phyloP scores from a whole-genome alignment of 2,113 vertebrate species.

The Hypanus sabinus region DNA sequence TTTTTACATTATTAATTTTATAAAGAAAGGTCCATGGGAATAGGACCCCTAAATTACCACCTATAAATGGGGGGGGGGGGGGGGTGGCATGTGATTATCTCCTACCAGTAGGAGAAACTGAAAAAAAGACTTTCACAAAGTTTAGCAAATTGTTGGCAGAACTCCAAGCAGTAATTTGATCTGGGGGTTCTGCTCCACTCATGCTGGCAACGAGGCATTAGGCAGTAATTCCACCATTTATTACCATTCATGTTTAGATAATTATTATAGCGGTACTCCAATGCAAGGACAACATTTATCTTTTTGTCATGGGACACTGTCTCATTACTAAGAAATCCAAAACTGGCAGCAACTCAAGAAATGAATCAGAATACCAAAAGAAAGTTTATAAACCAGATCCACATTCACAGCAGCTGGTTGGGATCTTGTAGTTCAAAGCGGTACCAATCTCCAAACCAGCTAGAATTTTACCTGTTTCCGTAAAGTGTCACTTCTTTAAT shows the following conservation, averaged over 20 bases:
- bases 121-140: not conserved
- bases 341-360: not conserved
- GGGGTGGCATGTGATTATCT: not conserved
- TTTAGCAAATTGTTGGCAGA: not conserved
- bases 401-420: not conserved
- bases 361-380: not conserved
- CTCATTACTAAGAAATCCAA: not conserved
- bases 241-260: not conserved
- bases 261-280: not conserved
- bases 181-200: not conserved
- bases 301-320: not conserved
- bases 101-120: not conserved
- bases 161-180: not conserved
- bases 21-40: not conserved
- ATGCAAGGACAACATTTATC: not conserved
- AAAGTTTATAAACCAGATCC: not conserved
- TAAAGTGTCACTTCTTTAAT: not conserved
- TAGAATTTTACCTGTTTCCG: not conserved
- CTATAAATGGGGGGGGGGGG: not conserved
- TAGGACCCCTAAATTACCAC: not conserved
- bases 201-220: not conserved
- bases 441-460: not conserved
- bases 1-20: not conserved
- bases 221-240: not conserved
- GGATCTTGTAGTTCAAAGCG: not conserved